Conservation (phyloP, 2,797 vertebrate genomes). For the Poecilia gillii region DNA sequence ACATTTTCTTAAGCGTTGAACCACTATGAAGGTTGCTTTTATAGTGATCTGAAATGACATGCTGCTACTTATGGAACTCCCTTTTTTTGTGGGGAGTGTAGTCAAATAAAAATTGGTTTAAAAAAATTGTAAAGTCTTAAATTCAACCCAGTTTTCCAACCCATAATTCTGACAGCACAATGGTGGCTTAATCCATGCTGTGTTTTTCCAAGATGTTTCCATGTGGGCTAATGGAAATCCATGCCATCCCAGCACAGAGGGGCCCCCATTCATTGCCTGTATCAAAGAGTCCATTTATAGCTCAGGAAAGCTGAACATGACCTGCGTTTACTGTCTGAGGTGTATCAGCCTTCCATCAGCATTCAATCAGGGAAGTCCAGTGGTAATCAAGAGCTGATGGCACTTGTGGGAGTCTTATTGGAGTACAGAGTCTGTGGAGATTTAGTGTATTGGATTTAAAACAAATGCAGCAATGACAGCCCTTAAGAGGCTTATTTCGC, state of each 20-base stretch:
- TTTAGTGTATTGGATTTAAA: not conserved
- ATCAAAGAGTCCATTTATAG: conserved; percentile 71
- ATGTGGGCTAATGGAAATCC: conserved; percentile 59
- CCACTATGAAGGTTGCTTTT: not conserved
- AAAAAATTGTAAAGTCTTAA: not conserved
- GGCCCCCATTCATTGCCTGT: conserved; percentile 41
- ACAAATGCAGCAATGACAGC: not conserved
- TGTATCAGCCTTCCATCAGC: conserved; percentile 46
- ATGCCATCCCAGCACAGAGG: conserved; percentile 50
- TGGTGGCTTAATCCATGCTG: conserved; percentile 43
- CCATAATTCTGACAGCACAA: conserved; percentile 50
- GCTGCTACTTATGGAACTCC: not conserved
- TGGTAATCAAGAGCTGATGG: conserved; percentile 16
- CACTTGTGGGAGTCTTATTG: conserved; percentile 44
- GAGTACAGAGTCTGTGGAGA: conserved; percentile 8
- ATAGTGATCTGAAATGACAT: not conserved
- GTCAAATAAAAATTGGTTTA: not conserved
- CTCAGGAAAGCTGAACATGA: conserved; percentile 55
- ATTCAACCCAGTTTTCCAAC: conserved; percentile 6
- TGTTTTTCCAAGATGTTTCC: conserved; percentile 56
- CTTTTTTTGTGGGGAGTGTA: not conserved
- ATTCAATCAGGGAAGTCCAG: conserved; percentile 32
- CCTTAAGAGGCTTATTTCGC: not conserved
- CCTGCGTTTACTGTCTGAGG: conserved; percentile 68
- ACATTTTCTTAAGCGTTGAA: not conserved